These are phyloP conservation scores for Erpobdella octoculata DNA, from an alignment of 2,888 invertebrate species.

Conservation along the genomic window DNA sequence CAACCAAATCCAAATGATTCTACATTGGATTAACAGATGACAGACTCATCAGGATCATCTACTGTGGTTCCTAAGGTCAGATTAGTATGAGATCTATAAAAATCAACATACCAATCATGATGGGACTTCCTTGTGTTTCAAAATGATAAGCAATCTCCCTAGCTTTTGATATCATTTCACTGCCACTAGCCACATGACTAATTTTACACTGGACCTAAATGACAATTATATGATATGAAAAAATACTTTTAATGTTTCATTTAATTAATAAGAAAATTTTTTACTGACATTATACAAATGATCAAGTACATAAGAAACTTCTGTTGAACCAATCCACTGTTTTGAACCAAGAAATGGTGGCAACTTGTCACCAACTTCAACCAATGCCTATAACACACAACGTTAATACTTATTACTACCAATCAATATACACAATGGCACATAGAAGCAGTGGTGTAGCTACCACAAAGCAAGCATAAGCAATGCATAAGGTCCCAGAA, in stretches of 20 bases:
- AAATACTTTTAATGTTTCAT: background rate
- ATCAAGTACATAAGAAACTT: slow-evolving; percentile 85
- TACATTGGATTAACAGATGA: too few species aligned
- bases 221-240: background rate
- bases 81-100: background rate
- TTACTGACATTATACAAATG: slow-evolving; percentile 19
- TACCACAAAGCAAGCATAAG: background rate
- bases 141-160: slow-evolving; percentile 83
- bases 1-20: too few species aligned
- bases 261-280: background rate
- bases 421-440: too few species aligned
- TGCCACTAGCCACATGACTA: slow-evolving; percentile 10
- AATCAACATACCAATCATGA: slow-evolving; percentile 78
- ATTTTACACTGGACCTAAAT: slow-evolving; percentile 13
- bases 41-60: too few species aligned
- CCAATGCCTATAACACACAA: slow-evolving; percentile 65
- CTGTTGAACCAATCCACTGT: slow-evolving; percentile 96
- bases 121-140: slow-evolving; percentile 80
- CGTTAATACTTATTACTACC: background rate
- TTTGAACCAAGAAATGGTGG: slow-evolving; percentile 75
- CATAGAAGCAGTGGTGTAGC: background rate
- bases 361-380: slow-evolving; percentile 86
- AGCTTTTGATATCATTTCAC: slow-evolving; percentile 42
- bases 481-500: too few species aligned
- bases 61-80: too few species aligned